Evolutionary conservation across 2,113 vertebrate genomes (phyloP), one percentile per base, ranked within the genome.

Genomic region (Morone saxatilis): DNA sequence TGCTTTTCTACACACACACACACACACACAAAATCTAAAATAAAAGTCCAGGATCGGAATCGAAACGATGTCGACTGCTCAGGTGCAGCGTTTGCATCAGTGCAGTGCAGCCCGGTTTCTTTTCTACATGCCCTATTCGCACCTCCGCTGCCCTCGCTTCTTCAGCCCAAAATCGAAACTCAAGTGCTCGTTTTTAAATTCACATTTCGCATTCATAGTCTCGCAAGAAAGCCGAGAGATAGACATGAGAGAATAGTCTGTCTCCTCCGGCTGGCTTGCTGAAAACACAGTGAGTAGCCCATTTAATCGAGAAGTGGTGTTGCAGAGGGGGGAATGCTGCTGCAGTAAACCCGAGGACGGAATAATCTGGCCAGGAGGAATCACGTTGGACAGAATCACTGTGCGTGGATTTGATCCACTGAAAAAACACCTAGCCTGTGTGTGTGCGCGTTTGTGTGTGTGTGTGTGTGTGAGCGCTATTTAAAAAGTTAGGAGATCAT

Each of bases 401-500:
- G 51, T 68, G 69, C 59, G 63, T 65, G 51, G 45, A 84, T 77
- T 22, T 74, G 60, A 87, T 61, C 73, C 76, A 53, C 50, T 71
- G 53, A 48, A 78, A 84, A 45, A 47, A 47, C 45, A 47, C 13
- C 45, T 47, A 47, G 13, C 45, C 45, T 12, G 36, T 20, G 69
- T n/a, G 82, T 9, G 36, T 12, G 41, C 31, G 14, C 2, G 65
- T 25, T 1, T 25, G 36, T 17, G 69, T 19, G 82, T 7, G 36
- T 7, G 43, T 31, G 14, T 3, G 65, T 31, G 73, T 54, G 76
- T 41, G 68, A 6, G 61, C 51, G 73, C 83, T 80, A 91, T 90
- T 89, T 81, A 90, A 93, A 95, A 95, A 93, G 92, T 94, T 94
- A 85, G 80, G 81, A 88, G 88, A 92, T 93, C 89, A 84, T 67